Evolutionary conservation across 1,140 invertebrate genomes (phyloP), one percentile per base, ranked within the genome.

Genomic region (Nymphalis io): DNA sequence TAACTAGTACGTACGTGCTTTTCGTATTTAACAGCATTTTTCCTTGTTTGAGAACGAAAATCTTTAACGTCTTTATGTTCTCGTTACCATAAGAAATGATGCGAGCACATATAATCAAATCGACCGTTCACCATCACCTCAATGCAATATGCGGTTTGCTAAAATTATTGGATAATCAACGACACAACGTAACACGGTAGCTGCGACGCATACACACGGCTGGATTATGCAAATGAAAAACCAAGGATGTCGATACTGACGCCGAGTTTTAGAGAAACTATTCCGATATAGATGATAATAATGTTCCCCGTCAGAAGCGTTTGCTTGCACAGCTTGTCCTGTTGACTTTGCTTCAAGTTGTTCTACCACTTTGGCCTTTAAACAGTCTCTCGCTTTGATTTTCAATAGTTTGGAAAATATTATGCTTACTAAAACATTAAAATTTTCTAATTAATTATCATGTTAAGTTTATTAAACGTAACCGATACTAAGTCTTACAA

Each of bases 181-280:
- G 71, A 60, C 62, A 68, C 70, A 46, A 69, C 72, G 75, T 80
- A 73, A 80, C 71, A 60, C 69, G 73, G 72, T 39, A 70, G 68
- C 64, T 70, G 60, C 16, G 33, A 33, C 42, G 74, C 77, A 76
- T 79, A 79, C 65, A 74, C 70, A 79, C 70, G 58, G 67, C 53
- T 23, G 46, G 70, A 79, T 79, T 79, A 79, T 79, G 77, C 62
- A 79, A 79, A 79, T 79, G 11, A 48, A 18, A 55, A 27, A 61
- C 53, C 46, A 27, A 68, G 69, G 68, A 61, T 68, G 60, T 66
- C 60, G 59, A 69, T 63, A 60, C 60, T 39, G 42, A 46, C 39
- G 55, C 44, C 27, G 46, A 55, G 51, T 61, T 68, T 62, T 55
- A 61, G 67, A 68, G 67, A 68, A 68, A 68, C 60, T 62, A 46